Conservation (phyloP, 2,113 vertebrate genomes). For the Neopipo cinnamomea region DNA sequence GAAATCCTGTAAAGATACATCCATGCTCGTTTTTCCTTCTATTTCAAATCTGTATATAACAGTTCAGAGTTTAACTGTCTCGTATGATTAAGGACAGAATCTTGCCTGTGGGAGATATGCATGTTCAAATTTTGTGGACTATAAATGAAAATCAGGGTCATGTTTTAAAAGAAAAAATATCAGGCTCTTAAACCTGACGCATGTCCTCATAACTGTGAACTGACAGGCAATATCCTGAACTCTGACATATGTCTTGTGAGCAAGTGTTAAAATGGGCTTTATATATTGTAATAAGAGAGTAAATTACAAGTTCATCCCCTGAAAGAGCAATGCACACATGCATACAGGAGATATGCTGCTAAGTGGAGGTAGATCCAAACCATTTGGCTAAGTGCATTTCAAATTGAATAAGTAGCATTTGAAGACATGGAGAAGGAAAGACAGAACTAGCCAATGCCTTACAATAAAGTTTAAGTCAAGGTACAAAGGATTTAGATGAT, state of each 20-base stretch:
- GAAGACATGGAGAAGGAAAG: not conserved
- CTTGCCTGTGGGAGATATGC: not conserved
- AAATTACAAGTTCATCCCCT: not conserved
- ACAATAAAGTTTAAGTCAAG: not conserved
- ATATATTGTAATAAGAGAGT: not conserved
- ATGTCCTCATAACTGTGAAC: not conserved
- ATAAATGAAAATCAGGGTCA: not conserved
- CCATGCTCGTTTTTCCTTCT: not conserved
- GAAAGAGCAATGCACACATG: not conserved
- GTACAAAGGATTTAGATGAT: fast-evolving
- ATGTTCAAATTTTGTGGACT: not conserved
- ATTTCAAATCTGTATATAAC: not conserved
- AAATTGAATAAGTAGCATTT: not conserved
- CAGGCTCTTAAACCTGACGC: not conserved
- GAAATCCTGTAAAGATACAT: not conserved
- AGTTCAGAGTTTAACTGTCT: not conserved
- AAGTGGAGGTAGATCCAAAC: not conserved
- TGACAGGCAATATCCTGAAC: not conserved
- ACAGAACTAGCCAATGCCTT: not conserved
- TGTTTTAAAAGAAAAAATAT: not conserved
- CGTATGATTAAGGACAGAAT: not conserved
- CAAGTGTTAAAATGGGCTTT: not conserved
- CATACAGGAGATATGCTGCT: not conserved
- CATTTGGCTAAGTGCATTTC: not conserved
- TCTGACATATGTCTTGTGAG: fast-evolving